Evolutionary conservation across 2,797 vertebrate species (phyloP), one percentile per base, ranked within the genome.

Genomic region (Sebastes itinus): DNA sequence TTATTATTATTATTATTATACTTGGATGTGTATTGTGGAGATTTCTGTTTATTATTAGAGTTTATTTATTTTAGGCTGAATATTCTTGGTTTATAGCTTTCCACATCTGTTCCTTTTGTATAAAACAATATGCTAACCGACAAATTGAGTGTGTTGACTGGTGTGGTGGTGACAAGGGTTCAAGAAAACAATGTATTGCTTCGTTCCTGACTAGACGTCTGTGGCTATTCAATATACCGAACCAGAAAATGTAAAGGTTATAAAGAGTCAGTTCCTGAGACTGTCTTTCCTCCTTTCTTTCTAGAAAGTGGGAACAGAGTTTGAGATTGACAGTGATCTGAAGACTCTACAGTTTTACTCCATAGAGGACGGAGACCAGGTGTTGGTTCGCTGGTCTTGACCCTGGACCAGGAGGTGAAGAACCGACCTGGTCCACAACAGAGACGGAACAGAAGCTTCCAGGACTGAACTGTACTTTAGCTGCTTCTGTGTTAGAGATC

Each of bases 311-410:
- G 97, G 95, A 63, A 96, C 90, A 73, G 98, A 99, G 95, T 96
- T 97, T 52, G 95, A 96, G 77, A 95, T 99, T 3, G 95, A 97
- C 90, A 96, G 96, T n/a, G 97, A 99, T 92, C 91, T 97, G 69
- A 97, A 97, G 95, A 88, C 97, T 2, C 93, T 99, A 61, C 94
- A 97, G 84, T 99, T 97, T 84, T 98, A 97, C 87, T 97, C 97
- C 30, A 93, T 99, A 72, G 97, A 98, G 85, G 96, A 96, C 3
- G 97, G 97, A 88, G 97, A 99, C 84, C 95, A 92, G 49, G 91
- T 99, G 1, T 75, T 98, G 78, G 98, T 98, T 35, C 96, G 98
- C 81, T 98, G 98, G 97, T 96, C 94, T 75, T 96, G 95, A 92
- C 35, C 67, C 5, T n/a, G 30, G 68, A 46, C 23, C 38, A 35